Evolutionary conservation across 2,113 vertebrate genomes (phyloP).

Genomic region (Tetrao urogallus): DNA sequence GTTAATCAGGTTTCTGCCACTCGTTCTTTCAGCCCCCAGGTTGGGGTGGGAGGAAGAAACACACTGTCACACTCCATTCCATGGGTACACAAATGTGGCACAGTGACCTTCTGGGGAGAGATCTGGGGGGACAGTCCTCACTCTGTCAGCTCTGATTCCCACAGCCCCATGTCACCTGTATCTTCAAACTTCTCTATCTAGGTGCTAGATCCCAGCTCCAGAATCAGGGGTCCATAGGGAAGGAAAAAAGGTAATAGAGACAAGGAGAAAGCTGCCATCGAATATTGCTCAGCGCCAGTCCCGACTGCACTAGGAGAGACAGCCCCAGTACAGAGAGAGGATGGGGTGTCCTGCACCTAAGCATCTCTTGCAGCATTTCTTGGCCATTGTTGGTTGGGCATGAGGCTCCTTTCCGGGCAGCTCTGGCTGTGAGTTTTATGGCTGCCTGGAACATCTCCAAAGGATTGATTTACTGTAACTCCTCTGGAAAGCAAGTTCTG

Average conservation of each 20-base stretch:
- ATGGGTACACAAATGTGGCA: background rate
- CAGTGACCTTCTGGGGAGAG: background rate
- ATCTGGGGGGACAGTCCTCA: too few species aligned
- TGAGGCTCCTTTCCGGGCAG: background rate
- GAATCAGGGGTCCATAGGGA: background rate
- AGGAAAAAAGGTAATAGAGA: background rate
- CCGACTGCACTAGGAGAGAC: background rate
- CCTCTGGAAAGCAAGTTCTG: slow-evolving; percentile 60
- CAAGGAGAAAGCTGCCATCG: background rate
- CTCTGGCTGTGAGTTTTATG: background rate
- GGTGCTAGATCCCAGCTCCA: too few species aligned
- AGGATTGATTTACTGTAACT: slow-evolving; percentile 58
- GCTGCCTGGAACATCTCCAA: slow-evolving; percentile 32
- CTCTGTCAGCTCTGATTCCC: background rate
- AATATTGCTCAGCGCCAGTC: background rate
- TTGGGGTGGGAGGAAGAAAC: too few species aligned
- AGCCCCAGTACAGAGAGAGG: background rate
- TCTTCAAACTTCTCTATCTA: too few species aligned
- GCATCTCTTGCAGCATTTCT: background rate
- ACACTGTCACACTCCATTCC: too few species aligned
- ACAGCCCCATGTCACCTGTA: background rate
- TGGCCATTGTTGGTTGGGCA: background rate
- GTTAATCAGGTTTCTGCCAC: background rate
- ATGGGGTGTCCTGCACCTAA: rapidly evolving
- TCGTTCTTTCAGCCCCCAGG: background rate